Evolutionary conservation across 1,140 invertebrate species (phyloP).

Genomic region (Camponotus floridanus): DNA sequence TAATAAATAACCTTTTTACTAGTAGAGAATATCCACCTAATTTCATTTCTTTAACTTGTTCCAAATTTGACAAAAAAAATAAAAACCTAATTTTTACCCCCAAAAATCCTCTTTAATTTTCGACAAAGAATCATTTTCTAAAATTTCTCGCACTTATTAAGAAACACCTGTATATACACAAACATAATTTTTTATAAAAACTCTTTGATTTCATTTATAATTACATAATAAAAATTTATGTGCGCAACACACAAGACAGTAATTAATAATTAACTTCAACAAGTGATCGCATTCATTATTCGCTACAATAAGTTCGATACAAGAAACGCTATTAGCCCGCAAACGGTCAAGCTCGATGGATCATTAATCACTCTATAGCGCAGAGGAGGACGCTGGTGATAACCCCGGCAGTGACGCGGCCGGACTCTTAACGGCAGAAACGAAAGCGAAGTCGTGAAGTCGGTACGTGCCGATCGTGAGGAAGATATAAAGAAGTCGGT

Average conservation of each 20-base stretch:
- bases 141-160: no score
- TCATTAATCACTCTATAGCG: constrained; percentile 52
- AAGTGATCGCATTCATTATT: constrained; percentile 24
- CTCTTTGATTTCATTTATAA: background rate
- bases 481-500: constrained; percentile 63
- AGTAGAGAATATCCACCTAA: no score
- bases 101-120: no score
- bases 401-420: constrained; percentile 54
- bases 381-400: constrained; percentile 41
- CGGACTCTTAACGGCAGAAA: constrained; percentile 60
- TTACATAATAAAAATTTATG: background rate
- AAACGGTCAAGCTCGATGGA: constrained; percentile 31
- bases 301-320: constrained; percentile 49
- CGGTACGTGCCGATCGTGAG: constrained; percentile 62
- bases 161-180: background rate
- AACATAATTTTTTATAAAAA: background rate
- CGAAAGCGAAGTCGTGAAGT: constrained; percentile 61
- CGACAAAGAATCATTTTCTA: no score
- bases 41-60: no score
- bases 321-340: constrained; percentile 34
- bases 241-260: background rate
- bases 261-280: constrained; percentile 39
- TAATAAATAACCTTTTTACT: no score
- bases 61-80: no score
- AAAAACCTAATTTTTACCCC: no score